These are phyloP conservation scores for Mionectes macconnelli DNA, from an alignment of 2,113 vertebrate genomes.

Conservation along the genomic window DNA sequence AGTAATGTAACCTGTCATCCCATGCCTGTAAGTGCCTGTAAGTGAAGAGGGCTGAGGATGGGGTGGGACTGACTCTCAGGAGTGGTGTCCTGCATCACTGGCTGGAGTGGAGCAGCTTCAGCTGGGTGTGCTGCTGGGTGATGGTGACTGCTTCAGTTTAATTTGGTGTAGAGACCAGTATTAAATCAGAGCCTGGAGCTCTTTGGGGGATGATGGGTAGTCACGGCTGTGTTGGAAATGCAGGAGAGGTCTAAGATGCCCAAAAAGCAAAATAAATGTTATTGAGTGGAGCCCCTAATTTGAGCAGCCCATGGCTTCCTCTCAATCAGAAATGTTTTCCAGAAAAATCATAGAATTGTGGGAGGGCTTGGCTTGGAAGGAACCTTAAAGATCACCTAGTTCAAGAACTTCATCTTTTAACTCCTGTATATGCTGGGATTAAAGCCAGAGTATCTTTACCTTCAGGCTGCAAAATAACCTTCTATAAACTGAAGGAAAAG, in stretches of 20 bases:
- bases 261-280: not conserved
- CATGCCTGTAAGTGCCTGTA: rapidly evolving
- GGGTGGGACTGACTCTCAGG: not conserved
- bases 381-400: not conserved
- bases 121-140: not conserved
- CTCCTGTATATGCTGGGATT: not conserved
- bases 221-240: not conserved
- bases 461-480: not conserved
- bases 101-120: not conserved
- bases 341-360: not conserved
- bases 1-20: not conserved
- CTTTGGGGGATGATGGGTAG: not conserved
- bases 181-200: not conserved
- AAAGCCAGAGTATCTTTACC: not conserved
- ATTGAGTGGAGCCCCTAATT: not conserved
- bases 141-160: not conserved
- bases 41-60: not conserved
- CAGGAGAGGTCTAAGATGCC: not conserved
- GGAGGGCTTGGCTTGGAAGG: not conserved
- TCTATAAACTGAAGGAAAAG: not conserved
- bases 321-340: not conserved
- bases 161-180: rapidly evolving
- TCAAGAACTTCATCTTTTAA: not conserved
- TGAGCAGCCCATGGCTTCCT: not conserved
- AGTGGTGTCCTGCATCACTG: not conserved